Percentiles rank a stretch among this genome's conserved stretches.
Evolutionary conservation across 2,888 invertebrate genomes (phyloP).

Genomic region (Spatulosminthurus flaviceps): DNA sequence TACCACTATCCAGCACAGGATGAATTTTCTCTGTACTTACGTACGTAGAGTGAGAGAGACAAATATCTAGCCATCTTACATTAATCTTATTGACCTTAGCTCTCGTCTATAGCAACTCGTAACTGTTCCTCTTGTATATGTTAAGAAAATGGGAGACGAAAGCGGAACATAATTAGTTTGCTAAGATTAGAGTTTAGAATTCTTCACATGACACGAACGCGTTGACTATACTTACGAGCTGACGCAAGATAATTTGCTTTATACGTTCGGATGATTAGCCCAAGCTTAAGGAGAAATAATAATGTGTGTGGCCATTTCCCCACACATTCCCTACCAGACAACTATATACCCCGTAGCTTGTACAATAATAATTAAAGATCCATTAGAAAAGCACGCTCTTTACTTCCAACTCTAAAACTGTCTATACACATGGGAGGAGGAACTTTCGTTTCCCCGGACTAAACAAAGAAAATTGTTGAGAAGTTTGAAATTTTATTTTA

Average conservation of each 20-base stretch:
- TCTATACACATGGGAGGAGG: too few relatives aligned
- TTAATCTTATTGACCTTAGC: conserved; percentile 2
- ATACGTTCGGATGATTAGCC: neutral
- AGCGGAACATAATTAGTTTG: conserved; percentile 14
- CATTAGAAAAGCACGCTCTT: too few relatives aligned
- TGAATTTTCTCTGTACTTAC: too few relatives aligned
- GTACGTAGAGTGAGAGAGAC: too few relatives aligned
- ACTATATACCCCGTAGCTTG: too few relatives aligned
- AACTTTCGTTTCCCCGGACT: neutral
- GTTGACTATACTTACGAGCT: conserved; percentile 14
- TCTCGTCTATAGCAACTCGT: neutral
- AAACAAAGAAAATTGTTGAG: neutral
- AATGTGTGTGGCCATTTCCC: neutral
- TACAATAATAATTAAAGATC: too few relatives aligned
- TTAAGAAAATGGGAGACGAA: neutral
- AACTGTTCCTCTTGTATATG: neutral
- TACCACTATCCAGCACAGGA: conserved; percentile 5
- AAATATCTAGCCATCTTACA: neutral
- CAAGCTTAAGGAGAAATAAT: neutral
- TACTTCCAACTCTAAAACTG: too few relatives aligned
- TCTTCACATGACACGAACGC: conserved; percentile 18
- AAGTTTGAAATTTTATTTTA: neutral
- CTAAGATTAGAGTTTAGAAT: conserved; percentile 16
- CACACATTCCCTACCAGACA: too few relatives aligned
- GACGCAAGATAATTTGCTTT: conserved; percentile 11